These are phyloP conservation scores for Empidonax traillii DNA, from an alignment of 2,113 vertebrate species.

Conservation along the genomic window DNA sequence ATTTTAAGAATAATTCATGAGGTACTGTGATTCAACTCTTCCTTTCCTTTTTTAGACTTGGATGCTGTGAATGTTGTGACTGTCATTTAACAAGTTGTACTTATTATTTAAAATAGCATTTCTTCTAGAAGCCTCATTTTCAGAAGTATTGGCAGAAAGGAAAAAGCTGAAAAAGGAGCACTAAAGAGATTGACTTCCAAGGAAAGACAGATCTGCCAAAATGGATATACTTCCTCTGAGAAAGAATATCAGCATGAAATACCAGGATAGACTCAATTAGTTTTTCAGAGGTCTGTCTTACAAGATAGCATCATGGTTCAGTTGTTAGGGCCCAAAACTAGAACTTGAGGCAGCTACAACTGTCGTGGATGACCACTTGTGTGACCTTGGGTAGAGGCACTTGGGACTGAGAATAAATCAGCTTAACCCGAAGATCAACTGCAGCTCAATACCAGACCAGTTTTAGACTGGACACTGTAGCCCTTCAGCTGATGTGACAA, in stretches of 20 bases:
- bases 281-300: background rate
- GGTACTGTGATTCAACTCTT: background rate
- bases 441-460: background rate
- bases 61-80: background rate
- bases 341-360: background rate
- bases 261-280: background rate
- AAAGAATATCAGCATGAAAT: background rate
- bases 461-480: background rate
- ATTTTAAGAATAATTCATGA: background rate
- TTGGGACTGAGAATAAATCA: background rate
- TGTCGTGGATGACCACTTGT: background rate
- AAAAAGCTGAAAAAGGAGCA: background rate
- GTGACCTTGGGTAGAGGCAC: background rate
- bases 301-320: background rate
- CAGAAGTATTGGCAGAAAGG: background rate
- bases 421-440: background rate
- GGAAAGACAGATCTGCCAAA: background rate
- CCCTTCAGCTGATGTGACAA: accelerated
- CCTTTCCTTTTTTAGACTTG: background rate
- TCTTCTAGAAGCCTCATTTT: background rate
- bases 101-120: background rate
- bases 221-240: background rate
- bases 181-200: background rate
- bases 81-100: background rate
- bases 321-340: background rate